Evolutionary conservation across 35 echinoderm and acorn worm species (phyloP).

Genomic region (Diadema setosum): DNA sequence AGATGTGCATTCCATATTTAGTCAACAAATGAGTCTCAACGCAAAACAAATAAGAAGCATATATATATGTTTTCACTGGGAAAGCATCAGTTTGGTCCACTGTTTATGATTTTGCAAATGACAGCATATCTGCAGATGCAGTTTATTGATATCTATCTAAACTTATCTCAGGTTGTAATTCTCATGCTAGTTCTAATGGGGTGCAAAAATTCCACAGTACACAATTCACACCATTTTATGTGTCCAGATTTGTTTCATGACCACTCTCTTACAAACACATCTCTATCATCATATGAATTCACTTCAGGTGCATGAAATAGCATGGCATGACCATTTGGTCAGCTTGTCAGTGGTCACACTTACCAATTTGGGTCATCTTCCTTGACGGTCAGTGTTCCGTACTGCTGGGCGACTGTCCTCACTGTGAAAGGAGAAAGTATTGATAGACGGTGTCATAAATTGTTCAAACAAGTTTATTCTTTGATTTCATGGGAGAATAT

Average conservation of each 20-base stretch:
- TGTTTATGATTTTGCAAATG: too few species aligned
- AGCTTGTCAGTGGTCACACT: too few species aligned
- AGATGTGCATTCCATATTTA: not conserved
- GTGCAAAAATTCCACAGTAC: too few species aligned
- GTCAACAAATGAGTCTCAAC: too few species aligned
- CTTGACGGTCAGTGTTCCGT: constrained; percentile 45
- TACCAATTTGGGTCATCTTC: constrained; percentile 92
- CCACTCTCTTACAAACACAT: too few species aligned
- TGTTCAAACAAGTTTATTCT: not conserved
- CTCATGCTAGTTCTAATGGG: too few species aligned
- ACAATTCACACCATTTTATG: too few species aligned
- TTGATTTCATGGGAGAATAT: not conserved
- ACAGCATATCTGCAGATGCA: not conserved
- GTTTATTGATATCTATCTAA: not conserved
- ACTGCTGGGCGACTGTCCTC: constrained; percentile 67
- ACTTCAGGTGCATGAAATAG: too few species aligned
- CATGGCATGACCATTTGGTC: too few species aligned
- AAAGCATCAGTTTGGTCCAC: not conserved
- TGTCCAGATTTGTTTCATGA: too few species aligned
- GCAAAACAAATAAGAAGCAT: not conserved
- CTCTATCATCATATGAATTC: too few species aligned
- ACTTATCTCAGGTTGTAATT: not conserved
- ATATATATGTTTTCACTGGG: not conserved
- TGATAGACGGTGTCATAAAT: too few species aligned
- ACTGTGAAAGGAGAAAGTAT: constrained; percentile 47